Conservation (phyloP, 53 echinoderm and acorn worm genomes). For the Holothuria leucospilota region DNA sequence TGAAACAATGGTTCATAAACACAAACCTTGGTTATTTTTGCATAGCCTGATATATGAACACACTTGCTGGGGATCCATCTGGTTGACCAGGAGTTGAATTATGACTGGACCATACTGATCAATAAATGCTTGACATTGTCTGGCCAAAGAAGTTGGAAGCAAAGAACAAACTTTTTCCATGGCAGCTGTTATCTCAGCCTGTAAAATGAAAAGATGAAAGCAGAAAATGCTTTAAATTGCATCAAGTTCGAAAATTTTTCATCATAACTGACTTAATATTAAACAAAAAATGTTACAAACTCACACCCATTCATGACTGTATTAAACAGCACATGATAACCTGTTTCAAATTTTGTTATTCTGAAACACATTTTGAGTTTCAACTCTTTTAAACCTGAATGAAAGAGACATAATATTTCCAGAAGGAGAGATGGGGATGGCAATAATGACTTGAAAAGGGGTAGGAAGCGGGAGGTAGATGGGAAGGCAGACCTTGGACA, state of each 20-base stretch:
- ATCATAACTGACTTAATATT: background rate
- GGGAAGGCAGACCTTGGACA: too few relatives aligned
- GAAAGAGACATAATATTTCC: too few relatives aligned
- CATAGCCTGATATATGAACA: slow-evolving; percentile 50
- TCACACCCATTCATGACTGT: background rate
- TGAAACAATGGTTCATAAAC: background rate
- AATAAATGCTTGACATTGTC: background rate
- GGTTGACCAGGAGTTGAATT: slow-evolving; percentile 32
- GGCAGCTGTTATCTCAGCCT: slow-evolving; percentile 62
- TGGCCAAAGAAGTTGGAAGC: slow-evolving; percentile 10
- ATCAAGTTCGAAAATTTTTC: background rate
- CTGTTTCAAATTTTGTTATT: too few relatives aligned
- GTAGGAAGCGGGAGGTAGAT: too few relatives aligned
- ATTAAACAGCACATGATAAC: too few relatives aligned
- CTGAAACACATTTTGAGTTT: too few relatives aligned
- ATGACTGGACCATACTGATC: slow-evolving; percentile 25
- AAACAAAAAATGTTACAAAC: background rate
- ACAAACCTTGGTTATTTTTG: background rate
- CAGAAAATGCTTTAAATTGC: background rate
- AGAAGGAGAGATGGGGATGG: too few relatives aligned
- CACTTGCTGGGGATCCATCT: slow-evolving; percentile 35
- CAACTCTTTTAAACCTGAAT: too few relatives aligned
- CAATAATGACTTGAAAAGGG: too few relatives aligned
- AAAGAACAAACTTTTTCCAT: slow-evolving; percentile 48
- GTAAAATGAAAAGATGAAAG: background rate